Conservation (phyloP, 2,797 vertebrate genomes). For the Trachurus trachurus region DNA sequence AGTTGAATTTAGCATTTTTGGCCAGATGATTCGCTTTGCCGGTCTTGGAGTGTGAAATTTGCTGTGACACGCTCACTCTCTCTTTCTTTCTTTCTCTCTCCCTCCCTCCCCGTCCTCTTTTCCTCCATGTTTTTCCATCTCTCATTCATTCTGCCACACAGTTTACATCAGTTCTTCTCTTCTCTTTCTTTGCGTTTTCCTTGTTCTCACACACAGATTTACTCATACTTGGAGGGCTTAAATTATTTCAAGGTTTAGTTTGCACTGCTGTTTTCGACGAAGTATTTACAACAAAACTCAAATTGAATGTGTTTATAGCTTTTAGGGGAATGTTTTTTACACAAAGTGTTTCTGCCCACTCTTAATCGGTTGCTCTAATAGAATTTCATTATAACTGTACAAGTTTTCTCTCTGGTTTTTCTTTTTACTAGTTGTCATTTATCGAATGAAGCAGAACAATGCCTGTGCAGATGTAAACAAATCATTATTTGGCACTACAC, state of each 20-base stretch:
- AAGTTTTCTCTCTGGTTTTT: constrained; percentile 9
- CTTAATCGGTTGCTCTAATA: constrained; percentile 24
- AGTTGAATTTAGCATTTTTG: constrained; percentile 66
- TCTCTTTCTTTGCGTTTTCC: not conserved
- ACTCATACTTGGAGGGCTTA: not conserved
- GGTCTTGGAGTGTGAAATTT: constrained; percentile 70
- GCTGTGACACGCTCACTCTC: constrained; percentile 50
- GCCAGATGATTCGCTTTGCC: constrained; percentile 64
- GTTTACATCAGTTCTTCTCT: constrained; percentile 3
- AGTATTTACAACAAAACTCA: constrained; percentile 24
- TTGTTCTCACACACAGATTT: constrained; percentile 5
- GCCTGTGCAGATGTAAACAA: not conserved
- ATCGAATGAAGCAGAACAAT: not conserved
- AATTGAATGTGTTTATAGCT: constrained; percentile 24
- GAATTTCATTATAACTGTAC: not conserved
- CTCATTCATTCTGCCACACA: constrained; percentile 45
- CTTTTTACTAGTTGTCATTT: not conserved
- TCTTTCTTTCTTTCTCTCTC: constrained; percentile 43
- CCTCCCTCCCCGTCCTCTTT: constrained; percentile 34
- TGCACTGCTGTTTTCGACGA: constrained; percentile 23
- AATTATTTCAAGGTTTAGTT: constrained; percentile 24
- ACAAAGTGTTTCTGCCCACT: constrained; percentile 22
- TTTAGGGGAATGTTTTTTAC: not conserved
- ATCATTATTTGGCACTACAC: not conserved
- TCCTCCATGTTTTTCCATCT: constrained; percentile 16